Evolutionary conservation across 1,140 invertebrate species (phyloP), one percentile per base, ranked within the genome.

Genomic region (Macrobrachium nipponense): DNA sequence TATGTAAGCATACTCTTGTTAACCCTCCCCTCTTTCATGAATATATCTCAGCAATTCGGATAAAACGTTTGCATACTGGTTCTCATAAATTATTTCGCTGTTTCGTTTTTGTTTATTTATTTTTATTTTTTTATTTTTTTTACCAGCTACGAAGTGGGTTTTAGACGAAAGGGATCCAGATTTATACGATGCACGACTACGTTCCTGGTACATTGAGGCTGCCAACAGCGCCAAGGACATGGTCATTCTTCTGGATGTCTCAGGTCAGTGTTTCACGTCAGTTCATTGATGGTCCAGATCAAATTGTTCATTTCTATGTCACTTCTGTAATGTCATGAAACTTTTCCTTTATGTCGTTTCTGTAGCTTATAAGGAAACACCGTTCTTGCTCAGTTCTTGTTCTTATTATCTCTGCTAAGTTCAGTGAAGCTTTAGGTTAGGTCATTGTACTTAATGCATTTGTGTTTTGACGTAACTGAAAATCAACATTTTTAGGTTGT

Each of bases 151-250:
- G 14, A 15, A 92, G 62, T 93, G 94, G 94, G 51, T 88, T 44
- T 81, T 87, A 72, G 89, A 89, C 81, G 88, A 89, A 68, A 83
- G 90, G 72, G 89, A 92, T 61, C 92, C 95, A 20, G 96, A 98
- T 91, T 91, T 94, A 2, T 98, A 97, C 90, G 97, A 98, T 90
- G 97, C 96, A 89, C 93, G 97, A 14, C 94, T 95, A 20, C 92
- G 95, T 72, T 95, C 95, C 36, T 98, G 97, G 97, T 99, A 98
- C 91, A 98, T 99, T 87, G 96, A 98, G 92, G 98, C 98, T 2
- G 97, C 98, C 0, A 98, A 98, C 0, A 98, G 97, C 89, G 97
- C 98, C 14, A 99, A 99, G 92, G 98, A 99, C 90, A 95, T 99
- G 87, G 94, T 99, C 27, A 98, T 99, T 86, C 92, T 99, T 36